Conservation (phyloP, 2,797 vertebrate species). For the Tenualosa ilisha region DNA sequence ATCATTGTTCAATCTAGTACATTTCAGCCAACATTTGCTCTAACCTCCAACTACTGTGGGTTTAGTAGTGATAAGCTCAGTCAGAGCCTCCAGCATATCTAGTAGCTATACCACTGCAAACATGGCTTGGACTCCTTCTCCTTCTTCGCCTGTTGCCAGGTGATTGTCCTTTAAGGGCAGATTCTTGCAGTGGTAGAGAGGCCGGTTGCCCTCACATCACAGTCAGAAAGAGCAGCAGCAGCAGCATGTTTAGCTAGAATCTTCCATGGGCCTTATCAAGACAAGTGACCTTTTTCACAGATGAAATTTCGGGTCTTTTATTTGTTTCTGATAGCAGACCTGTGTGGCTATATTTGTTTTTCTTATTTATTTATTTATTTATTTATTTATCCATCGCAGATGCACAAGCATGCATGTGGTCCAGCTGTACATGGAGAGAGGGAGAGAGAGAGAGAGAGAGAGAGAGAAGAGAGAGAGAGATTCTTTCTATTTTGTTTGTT, state of each 20-base stretch:
- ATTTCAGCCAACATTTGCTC: not conserved
- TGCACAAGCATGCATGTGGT: not conserved
- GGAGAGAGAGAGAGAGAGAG: not conserved
- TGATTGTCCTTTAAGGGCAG: not conserved
- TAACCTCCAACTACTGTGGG: not conserved
- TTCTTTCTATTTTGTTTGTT: not conserved
- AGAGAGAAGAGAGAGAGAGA: no score
- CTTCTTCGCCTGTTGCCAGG: not conserved
- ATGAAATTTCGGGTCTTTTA: slow-evolving; percentile 24
- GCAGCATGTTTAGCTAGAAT: not conserved
- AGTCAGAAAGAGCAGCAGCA: not conserved
- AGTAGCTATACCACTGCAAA: not conserved
- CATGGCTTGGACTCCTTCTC: not conserved
- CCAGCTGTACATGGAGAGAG: not conserved
- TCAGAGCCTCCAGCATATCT: not conserved
- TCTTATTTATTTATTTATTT: no score
- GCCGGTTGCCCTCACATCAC: slow-evolving; percentile 29
- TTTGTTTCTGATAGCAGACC: not conserved
- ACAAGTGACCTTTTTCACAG: not conserved
- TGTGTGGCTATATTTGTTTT: not conserved
- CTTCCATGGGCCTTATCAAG: slow-evolving; percentile 1
- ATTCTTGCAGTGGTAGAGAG: slow-evolving; percentile 30
- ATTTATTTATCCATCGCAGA: not conserved
- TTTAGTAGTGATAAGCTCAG: not conserved
- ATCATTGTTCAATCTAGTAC: not conserved